Base-by-base conservation (phyloP, 1,140 invertebrate species). In the Asbolus verrucosus region DNA sequence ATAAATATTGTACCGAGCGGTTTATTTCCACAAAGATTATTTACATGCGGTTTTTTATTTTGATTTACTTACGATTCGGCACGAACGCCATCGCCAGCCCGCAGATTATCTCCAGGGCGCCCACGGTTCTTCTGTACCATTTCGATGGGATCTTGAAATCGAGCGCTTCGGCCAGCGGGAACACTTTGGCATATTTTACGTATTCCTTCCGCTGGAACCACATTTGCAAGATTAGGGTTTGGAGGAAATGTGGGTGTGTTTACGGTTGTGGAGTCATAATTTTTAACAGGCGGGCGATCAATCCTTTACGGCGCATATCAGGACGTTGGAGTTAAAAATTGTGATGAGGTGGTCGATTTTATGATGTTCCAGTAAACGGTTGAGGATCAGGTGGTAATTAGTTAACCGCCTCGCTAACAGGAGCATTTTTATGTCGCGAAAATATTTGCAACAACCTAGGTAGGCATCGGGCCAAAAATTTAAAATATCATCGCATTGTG, bases 101-200 rank as follows among this genome's bases (percentile, higher is more conserved):
- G 81, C 95, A 96, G 41, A 95, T 82, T 71, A 98, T 92, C 84
- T 98, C 96, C 69, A 94, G 82, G 2, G 89, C 89, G 24, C 96
- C 96, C 63, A 98, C 90, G 1, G 90, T 86, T 77, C 95, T 88
- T 75, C 96, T 85, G 80, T 97, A 97, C 90, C 94, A 94, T 88
- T 98, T 95, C 69, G 95, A 93, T 70, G 94, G 92, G 66, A 97
- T 84, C 85, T 96, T 96, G 75, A 96, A 90, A 76, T 94, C 91
- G 68, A 96, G 82, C 15, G 88, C 85, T 72, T 90, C 89, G 1
- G 92, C 87, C 3, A 98, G 83, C 30, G 96, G 97, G 82, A 99
- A 98, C 9, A 98, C 96, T 87, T 97, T 98, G 5, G 95, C 92
- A 84, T 97, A 97, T 83, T 95, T 94, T 0, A 98, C 95, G 81